phyloP scores from a whole-genome alignment of 2,888 invertebrate species.

The Apoda limacodes region DNA sequence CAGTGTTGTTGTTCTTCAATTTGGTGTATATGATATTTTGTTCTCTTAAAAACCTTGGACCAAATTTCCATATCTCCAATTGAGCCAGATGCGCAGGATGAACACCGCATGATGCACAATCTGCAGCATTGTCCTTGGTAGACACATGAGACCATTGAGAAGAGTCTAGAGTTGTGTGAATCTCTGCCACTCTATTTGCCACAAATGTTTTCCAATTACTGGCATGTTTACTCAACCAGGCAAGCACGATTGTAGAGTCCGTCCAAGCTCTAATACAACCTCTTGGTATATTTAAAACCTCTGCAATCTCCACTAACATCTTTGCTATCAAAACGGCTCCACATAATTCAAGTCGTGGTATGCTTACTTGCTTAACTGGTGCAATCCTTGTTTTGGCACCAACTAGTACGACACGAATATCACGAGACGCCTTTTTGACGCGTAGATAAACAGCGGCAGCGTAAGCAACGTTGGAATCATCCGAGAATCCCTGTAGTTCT shows the following conservation, averaged over 20 bases:
- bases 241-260: not conserved
- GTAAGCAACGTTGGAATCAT: constrained; percentile 17
- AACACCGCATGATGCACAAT: constrained; percentile 23
- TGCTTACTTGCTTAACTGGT: constrained; percentile 4
- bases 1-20: constrained; percentile 1
- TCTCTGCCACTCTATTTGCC: constrained; percentile 2
- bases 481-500: constrained; percentile 17
- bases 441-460: constrained; percentile 17
- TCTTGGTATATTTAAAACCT: no score
- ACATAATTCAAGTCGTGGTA: constrained; percentile 5
- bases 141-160: constrained; percentile 12
- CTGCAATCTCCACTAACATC: no score
- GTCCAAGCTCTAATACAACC: no score
- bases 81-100: constrained; percentile 6
- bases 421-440: constrained; percentile 4
- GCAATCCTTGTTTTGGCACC: constrained; percentile 12
- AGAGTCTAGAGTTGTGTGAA: not conserved
- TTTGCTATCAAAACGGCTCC: constrained; percentile 1
- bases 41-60: constrained; percentile 13
- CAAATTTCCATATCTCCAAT: constrained; percentile 13
- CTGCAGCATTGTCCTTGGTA: constrained; percentile 22
- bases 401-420: constrained; percentile 11
- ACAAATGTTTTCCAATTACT: constrained; percentile 14
- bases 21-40: constrained; percentile 3
- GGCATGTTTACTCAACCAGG: constrained; percentile 15